A percentile compares a stretch with the other conserved stretches of the same genome.
Evolutionary conservation across 2,888 invertebrate genomes (phyloP).

Genomic region (Chrysotoxum bicinctum): DNA sequence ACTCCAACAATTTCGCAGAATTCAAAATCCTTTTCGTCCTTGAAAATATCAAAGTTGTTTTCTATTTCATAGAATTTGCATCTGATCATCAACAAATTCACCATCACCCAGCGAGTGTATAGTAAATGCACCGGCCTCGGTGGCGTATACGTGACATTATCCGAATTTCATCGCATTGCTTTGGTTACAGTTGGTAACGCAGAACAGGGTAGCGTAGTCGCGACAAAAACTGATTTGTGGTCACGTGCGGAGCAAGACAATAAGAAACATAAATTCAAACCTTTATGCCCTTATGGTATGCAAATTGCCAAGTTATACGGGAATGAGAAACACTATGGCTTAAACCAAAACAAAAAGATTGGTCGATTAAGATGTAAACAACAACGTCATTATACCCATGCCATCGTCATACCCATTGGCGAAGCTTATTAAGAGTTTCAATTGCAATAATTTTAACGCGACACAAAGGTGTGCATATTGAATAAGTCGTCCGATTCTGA

Average conservation of each 20-base stretch:
- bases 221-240: not conserved
- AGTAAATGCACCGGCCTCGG: not conserved
- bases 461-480: not conserved
- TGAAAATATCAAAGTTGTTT: not conserved
- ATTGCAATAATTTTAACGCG: constrained; percentile 11
- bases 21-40: not conserved
- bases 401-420: too few relatives aligned
- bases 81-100: not conserved
- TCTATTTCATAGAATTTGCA: not conserved
- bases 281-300: not conserved
- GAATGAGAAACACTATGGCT: not conserved
- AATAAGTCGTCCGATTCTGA: not conserved
- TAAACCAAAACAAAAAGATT: not conserved
- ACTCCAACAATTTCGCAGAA: not conserved
- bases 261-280: constrained; percentile 9
- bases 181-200: not conserved
- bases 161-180: not conserved
- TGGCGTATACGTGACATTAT: constrained; percentile 21
- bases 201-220: not conserved
- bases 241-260: constrained; percentile 5
- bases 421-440: constrained; percentile 5
- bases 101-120: not conserved
- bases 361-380: constrained; percentile 1
- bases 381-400: not conserved
- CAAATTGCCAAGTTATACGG: not conserved